phyloP scores from a whole-genome alignment of 2,888 invertebrate genomes.

The Tinea pellionella region DNA sequence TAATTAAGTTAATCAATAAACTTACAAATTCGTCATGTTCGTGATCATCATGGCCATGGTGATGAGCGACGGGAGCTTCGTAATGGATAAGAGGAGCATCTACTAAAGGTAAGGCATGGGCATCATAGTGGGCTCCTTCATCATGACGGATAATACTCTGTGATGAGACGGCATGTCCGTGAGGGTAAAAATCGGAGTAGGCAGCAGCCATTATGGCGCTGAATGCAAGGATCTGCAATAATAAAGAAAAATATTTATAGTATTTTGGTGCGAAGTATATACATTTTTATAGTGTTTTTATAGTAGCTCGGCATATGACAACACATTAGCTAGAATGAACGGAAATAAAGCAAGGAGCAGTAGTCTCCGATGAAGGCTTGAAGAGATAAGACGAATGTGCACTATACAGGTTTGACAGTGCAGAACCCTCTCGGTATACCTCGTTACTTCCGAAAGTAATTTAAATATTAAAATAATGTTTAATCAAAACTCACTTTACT shows the following conservation, averaged over 20 bases:
- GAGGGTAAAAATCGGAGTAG: constrained; percentile 29
- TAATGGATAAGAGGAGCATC: constrained; percentile 16
- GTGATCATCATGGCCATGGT: constrained; percentile 24
- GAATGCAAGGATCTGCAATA: constrained; percentile 29
- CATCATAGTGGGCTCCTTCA: constrained; percentile 16
- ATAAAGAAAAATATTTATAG: neutral
- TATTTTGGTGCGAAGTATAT: no score
- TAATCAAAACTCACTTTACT: constrained; percentile 42
- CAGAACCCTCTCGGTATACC: no score
- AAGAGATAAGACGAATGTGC: no score
- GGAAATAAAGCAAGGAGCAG: no score
- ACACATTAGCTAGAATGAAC: no score
- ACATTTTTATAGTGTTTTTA: no score
- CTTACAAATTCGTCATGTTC: constrained; percentile 32
- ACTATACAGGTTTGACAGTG: no score
- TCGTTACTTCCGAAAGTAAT: no score
- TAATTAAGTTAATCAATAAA: no score
- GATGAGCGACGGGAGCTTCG: constrained; percentile 20
- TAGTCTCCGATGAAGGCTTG: no score
- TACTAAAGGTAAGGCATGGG: constrained; percentile 10
- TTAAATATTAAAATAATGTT: neutral
- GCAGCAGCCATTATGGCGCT: constrained; percentile 33
- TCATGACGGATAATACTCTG: constrained; percentile 18
- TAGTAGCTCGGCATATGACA: no score
- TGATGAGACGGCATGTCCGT: constrained; percentile 18